Conservation (phyloP, 2,888 invertebrate species). For the Sclerodermus sp. region DNA sequence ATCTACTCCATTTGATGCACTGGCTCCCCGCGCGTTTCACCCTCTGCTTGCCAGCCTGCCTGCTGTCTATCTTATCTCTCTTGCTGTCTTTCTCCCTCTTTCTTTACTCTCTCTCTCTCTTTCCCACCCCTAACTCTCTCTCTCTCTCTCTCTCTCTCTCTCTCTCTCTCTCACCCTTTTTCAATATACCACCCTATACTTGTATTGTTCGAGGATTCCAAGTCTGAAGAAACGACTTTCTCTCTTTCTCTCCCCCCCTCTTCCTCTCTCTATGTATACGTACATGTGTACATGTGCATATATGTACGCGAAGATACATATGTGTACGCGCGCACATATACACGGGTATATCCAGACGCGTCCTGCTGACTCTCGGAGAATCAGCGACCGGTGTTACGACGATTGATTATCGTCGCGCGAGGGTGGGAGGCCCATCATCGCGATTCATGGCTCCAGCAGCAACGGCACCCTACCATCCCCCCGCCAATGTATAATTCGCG, state of each 20-base stretch:
- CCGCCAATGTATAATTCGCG: constrained; percentile 51
- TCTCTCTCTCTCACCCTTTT: neutral
- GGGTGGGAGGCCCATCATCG: constrained; percentile 53
- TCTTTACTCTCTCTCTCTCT: neutral
- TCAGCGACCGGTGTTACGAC: constrained; percentile 55
- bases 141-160: constrained; percentile 3
- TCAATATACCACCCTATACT: too few species aligned
- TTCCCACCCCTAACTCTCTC: constrained; percentile 4
- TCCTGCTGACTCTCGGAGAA: constrained; percentile 38
- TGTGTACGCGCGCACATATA: neutral
- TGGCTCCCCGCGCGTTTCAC: neutral
- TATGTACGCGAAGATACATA: constrained; percentile 8
- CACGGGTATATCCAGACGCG: constrained; percentile 2
- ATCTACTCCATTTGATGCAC: constrained; percentile 11
- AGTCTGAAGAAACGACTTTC: too few species aligned
- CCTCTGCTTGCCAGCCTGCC: neutral
- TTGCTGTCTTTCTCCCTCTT: too few species aligned
- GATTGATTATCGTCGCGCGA: constrained; percentile 55
- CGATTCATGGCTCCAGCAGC: constrained; percentile 52
- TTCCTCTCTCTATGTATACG: neutral
- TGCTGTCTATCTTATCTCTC: neutral
- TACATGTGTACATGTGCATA: neutral
- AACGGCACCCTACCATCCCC: constrained; percentile 44
- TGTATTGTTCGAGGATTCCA: too few species aligned
- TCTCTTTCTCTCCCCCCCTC: neutral